Conservation (phyloP, 1,140 invertebrate genomes). For the Drosophila virilis region DNA sequence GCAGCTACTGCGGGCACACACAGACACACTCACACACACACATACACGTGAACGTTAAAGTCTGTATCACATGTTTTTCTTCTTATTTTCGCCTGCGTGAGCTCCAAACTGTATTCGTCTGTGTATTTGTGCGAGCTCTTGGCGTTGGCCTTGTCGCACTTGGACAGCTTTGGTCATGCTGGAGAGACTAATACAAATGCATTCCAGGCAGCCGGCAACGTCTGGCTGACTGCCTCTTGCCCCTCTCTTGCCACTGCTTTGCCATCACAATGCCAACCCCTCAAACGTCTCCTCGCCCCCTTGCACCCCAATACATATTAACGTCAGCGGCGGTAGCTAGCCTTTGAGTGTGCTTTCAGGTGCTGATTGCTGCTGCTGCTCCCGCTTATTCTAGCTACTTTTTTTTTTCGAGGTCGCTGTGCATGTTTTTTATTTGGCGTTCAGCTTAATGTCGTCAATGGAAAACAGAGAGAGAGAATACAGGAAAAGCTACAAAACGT, state of each 20-base stretch:
- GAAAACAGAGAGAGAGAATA: constrained; percentile 30
- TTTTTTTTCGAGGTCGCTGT: constrained; percentile 74
- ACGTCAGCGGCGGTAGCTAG: constrained; percentile 55
- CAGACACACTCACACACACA: constrained; percentile 32
- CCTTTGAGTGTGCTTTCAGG: constrained; percentile 77
- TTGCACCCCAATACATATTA: constrained; percentile 55
- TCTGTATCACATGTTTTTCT: constrained; percentile 83
- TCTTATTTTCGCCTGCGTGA: constrained; percentile 79
- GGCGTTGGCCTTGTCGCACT: constrained; percentile 83
- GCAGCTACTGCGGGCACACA: constrained; percentile 52
- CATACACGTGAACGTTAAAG: constrained; percentile 53
- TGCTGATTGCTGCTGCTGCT: constrained; percentile 45
- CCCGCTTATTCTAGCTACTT: constrained; percentile 64
- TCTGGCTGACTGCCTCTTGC: constrained; percentile 50
- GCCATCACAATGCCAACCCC: constrained; percentile 36
- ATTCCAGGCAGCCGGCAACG: constrained; percentile 67
- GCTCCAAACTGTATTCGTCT: constrained; percentile 31
- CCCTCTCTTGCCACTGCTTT: constrained; percentile 12
- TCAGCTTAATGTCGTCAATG: constrained; percentile 73
- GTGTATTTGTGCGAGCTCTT: constrained; percentile 62
- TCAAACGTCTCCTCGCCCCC: constrained; percentile 9
- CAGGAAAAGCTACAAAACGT: constrained; percentile 12
- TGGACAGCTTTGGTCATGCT: constrained; percentile 63
- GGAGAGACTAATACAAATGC: constrained; percentile 63
- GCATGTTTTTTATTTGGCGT: constrained; percentile 49